These are phyloP conservation scores for Dascillus cervinus DNA, from an alignment of 2,888 invertebrate species.

Conservation along the genomic window DNA sequence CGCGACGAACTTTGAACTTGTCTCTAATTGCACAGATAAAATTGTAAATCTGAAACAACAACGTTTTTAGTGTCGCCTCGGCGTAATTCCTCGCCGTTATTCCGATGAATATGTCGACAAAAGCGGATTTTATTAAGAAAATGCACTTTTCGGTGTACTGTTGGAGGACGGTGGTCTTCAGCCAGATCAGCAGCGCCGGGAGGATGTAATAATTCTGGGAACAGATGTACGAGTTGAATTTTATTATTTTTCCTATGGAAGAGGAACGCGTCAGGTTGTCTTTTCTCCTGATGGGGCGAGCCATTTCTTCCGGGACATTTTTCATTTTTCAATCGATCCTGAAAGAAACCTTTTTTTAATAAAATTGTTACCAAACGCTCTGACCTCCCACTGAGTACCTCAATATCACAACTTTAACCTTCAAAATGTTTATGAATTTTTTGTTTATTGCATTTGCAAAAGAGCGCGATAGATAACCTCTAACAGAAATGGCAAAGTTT, in stretches of 20 bases:
- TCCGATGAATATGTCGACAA: slow-evolving; percentile 24
- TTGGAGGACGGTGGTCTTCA: slow-evolving; percentile 30
- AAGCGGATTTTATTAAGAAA: slow-evolving; percentile 22
- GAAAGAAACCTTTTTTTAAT: too few relatives aligned
- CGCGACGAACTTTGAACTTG: background rate
- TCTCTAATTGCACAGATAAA: background rate
- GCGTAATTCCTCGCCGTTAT: slow-evolving; percentile 16
- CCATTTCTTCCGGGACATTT: too few relatives aligned
- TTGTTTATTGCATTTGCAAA: too few relatives aligned
- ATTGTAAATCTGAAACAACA: too few relatives aligned
- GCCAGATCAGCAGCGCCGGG: slow-evolving; percentile 31
- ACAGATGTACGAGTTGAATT: slow-evolving; percentile 36
- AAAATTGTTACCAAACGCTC: too few relatives aligned
- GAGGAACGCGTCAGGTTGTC: slow-evolving; percentile 26
- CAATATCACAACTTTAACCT: too few relatives aligned
- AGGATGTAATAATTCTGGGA: slow-evolving; percentile 34
- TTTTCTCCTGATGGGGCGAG: too few relatives aligned
- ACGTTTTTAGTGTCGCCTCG: background rate
- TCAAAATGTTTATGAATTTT: too few relatives aligned
- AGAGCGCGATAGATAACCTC: too few relatives aligned
- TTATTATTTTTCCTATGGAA: slow-evolving; percentile 33
- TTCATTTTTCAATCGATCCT: too few relatives aligned
- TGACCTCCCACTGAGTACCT: too few relatives aligned
- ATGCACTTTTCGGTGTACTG: slow-evolving; percentile 28
- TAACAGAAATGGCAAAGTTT: too few relatives aligned